These are phyloP conservation scores for Uropsilus gracilis DNA, from an alignment of 2,113 vertebrate genomes.

Conservation along the genomic window DNA sequence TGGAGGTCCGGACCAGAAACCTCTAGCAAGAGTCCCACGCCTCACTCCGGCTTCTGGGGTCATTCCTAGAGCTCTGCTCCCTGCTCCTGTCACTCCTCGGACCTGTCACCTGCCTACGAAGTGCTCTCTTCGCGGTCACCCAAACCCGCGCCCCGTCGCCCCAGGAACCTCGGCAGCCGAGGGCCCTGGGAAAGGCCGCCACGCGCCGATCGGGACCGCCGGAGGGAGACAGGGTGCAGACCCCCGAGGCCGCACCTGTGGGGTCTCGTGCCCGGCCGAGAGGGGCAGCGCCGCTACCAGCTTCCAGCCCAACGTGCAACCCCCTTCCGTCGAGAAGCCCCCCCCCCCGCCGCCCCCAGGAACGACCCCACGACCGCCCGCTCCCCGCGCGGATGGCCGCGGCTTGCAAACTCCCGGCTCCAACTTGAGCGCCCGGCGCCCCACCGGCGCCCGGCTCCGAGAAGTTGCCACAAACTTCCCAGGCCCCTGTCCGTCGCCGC, in stretches of 20 bases:
- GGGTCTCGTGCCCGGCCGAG: neutral
- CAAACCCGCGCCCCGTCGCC: neutral
- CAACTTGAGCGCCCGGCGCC: slow-evolving; percentile 60
- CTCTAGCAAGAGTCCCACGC: neutral
- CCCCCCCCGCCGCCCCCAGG: neutral
- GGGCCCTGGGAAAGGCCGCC: neutral
- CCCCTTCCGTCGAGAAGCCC: neutral
- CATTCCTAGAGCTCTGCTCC: neutral
- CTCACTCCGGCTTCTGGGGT: neutral
- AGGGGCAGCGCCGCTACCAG: neutral
- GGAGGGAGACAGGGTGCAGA: neutral
- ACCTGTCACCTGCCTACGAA: slow-evolving; percentile 55
- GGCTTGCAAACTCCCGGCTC: slow-evolving; percentile 55
- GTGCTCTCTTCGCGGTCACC: neutral
- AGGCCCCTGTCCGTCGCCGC: slow-evolving; percentile 22
- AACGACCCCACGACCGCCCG: neutral
- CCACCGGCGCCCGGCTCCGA: slow-evolving; percentile 55
- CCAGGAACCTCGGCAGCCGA: neutral
- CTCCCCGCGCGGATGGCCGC: neutral
- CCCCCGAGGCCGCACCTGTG: slow-evolving; percentile 43
- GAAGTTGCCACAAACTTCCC: slow-evolving; percentile 81
- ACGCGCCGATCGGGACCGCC: neutral
- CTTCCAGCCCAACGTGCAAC: neutral
- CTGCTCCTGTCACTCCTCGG: neutral
- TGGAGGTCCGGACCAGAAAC: neutral